Evolutionary conservation across 2,888 invertebrate genomes (phyloP), one percentile per base, ranked within the genome.

Genomic region (Ellobium chinense): DNA sequence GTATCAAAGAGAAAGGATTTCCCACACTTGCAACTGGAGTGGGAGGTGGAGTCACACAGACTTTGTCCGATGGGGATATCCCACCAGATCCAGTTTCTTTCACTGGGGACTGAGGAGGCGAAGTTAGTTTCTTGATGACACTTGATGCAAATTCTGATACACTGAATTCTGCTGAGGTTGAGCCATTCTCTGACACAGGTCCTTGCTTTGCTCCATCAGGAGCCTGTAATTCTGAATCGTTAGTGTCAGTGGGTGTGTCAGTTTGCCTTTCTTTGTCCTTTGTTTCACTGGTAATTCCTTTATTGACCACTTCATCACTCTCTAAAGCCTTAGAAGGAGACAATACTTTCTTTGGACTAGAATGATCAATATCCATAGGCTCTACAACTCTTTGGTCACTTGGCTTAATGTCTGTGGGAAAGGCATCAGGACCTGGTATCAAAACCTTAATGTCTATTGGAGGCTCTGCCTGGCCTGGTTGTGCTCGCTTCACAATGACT

Each of bases 1-100:
- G 58, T 1, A 37, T n/a, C 7, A 34, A 31, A 18, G 68, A 39
- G 34, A 78, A 70, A 46, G 70, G 70, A 62, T 54, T 70, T 2
- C 36, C 78, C 7, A 62, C 27, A 36, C 37, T 56, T n/a, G 34
- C 36, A n/a, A 58, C 60, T 18, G 79, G 79, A 1, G 79, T 79
- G 39, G 79, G 60, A 36, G 79, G 79, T 1, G 79, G 79, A 29
- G 79, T 79, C 9, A 68, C 58, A 69, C 77, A 75, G 54, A 14
- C 5, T n/a, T n/a, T 60, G 31, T 24, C 14, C 24, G 37, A 39
- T 29, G 62, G 78, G 31, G 70, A 66, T 1, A 7, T 31, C 18
- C 34, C 1, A 1, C 66, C 31, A 7, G 54, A 31, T 24, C 1
- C 3, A 27, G 39, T 37, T 31, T 63, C 63, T 36, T 31, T 58